Base-by-base conservation (phyloP, 2,113 vertebrate genomes). In the Electrona antarctica region DNA sequence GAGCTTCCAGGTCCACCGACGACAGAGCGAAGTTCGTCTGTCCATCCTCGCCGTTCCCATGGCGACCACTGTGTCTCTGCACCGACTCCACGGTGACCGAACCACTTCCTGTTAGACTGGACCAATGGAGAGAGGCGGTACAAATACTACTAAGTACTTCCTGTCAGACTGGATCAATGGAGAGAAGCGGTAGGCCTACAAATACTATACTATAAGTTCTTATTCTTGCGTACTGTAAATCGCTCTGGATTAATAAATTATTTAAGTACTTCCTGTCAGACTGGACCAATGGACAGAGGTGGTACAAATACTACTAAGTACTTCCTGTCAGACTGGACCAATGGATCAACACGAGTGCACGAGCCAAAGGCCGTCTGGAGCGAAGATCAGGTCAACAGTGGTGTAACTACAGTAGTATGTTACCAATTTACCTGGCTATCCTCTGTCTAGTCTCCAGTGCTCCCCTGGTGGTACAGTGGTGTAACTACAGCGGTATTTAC, bases 1-100 rank as follows among this genome's bases (percentile, higher is more conserved):
- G 94, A 49, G 88, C 92, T 5, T 92, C 91, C 77, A 97, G 89
- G 79, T 98, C 91, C 59, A 98, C 95, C 10, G 93, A 90, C 1
- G 92, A 86, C 67, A 98, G 86, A 11, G 97, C 97, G 83, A 96
- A 97, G 83, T 91, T 88, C n/a, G 56, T 96, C 94, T 51, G 83
- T 74, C 85, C 91, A 1, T 89, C 85, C 13, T 90, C 85, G 9
- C 78, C 51, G 4, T 84, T 79, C 14, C 92, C 91, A 1, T 88
- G 81, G 74, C 92, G 95, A 45, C 88, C 79, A 10, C 90, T 92
- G 60, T 94, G 92, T 81, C 94, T 92, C 88, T 94, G 92, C n/a
- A 93, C 91, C 0, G 94, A 92, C 73, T 94, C 94, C 49, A 93
- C 93, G 0, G 92, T 91, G 1, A 91, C 92, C 0, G 90, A 89